Base-by-base conservation (phyloP, 2,797 vertebrate genomes). In the Rhincodon typus region DNA sequence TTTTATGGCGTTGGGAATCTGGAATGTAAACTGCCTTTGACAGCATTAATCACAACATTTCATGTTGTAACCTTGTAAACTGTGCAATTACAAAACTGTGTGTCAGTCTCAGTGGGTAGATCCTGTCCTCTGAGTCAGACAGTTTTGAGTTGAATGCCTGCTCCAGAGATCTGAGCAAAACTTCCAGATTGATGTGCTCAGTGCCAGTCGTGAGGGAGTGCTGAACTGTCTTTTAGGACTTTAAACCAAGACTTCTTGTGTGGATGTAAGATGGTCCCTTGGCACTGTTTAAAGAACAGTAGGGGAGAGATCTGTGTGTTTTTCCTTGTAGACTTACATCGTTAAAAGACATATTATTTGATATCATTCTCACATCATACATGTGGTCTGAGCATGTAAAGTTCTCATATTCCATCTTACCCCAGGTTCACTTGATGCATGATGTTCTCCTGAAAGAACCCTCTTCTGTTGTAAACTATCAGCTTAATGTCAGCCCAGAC, bases 11-110 rank as follows among this genome's bases (percentile, higher is more conserved):
- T 57, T n/a, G 53, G 88, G 30, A 91, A 91, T 91, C 88, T 91
- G 88, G 87, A 91, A 91, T 66, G 53, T 91, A 91, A 91, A 91
- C 34, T 94, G 27, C 30, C 34, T 91, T 91, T 66, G 69, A 50
- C 93, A 94, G 27, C 38, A 27, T 42, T 72, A 94, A 94, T 94
- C 93, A 70, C 42, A 94, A 50, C 67, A 72, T 72, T 94, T 69
- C 69, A 72, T 46, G 72, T 38, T 94, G 38, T 23, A 94, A 46
- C 66, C 91, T 94, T 94, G 66, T 94, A 69, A 70, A 50, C 93
- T 27, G 17, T 46, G 67, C 69, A 46, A 94, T 94, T 50, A 94
- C 66, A 69, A 38, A 50, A 7, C 57, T 21, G 57, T 57, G 4
- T 90, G 87, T 57, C 57, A 66, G 57, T 34, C 34, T 62, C 53